Percentiles rank a stretch among this genome's conserved stretches.
Conservation (phyloP, 2,888 invertebrate genomes). For the Cheilosia vernalis region DNA sequence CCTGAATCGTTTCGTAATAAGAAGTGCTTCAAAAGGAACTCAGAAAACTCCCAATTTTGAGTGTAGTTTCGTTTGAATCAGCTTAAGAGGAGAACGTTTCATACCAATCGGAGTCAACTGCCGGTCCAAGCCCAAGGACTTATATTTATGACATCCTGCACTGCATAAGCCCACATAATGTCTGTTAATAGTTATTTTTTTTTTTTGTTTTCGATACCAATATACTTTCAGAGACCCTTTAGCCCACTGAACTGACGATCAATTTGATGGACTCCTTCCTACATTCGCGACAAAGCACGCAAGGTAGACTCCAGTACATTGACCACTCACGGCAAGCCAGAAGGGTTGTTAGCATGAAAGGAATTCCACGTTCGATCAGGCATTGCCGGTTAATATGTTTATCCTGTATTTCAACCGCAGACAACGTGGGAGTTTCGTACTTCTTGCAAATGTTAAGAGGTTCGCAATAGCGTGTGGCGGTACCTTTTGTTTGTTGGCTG, state of each 20-base stretch:
- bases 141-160: no score
- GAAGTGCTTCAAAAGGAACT: no score
- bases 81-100: no score
- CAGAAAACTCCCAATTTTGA: no score
- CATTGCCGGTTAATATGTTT: slow-evolving; percentile 8
- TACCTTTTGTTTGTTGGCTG: not conserved
- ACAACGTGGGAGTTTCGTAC: slow-evolving; percentile 4
- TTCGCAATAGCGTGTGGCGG: slow-evolving; percentile 4
- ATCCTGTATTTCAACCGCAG: slow-evolving; percentile 12
- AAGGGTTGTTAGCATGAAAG: not conserved
- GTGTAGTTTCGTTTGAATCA: no score
- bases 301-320: not conserved
- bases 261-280: slow-evolving; percentile 18
- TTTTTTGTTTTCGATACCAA: not conserved
- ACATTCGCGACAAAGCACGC: slow-evolving; percentile 13
- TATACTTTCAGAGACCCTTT: not conserved
- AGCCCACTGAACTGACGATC: not conserved
- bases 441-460: not conserved
- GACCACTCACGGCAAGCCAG: not conserved
- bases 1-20: no score
- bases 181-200: no score
- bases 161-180: no score
- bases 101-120: no score
- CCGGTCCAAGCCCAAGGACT: no score
- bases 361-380: not conserved